A percentile compares a stretch with the other conserved stretches of the same genome.
phyloP scores from a whole-genome alignment of 2,888 invertebrate species.

The Apodemia hepburni region DNA sequence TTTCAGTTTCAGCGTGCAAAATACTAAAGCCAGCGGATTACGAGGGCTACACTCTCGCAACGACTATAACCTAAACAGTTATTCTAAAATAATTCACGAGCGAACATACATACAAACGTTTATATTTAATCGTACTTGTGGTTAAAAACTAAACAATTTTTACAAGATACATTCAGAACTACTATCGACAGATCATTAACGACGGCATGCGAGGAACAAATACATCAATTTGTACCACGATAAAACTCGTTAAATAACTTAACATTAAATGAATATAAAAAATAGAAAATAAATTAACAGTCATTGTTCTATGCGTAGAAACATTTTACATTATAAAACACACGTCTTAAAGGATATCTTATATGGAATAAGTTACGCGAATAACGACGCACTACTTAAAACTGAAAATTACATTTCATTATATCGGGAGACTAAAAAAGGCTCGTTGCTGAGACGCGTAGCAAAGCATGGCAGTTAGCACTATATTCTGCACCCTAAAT shows the following conservation, averaged over 20 bases:
- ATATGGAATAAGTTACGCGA: conserved; percentile 73
- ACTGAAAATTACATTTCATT: conserved; percentile 22
- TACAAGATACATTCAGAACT: conserved; percentile 27
- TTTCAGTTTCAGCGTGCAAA: conserved; percentile 67
- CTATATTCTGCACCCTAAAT: conserved; percentile 73
- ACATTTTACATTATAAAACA: conserved; percentile 65
- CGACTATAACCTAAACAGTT: conserved; percentile 48
- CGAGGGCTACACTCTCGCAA: conserved; percentile 53
- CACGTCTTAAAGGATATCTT: conserved; percentile 67
- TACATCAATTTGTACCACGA: conserved; percentile 48
- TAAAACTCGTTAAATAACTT: conserved; percentile 74
- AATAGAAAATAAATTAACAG: conserved; percentile 75
- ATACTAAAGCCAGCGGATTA: conserved; percentile 66
- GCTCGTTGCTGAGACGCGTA: conserved; percentile 67
- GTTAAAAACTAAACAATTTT: conserved; percentile 46
- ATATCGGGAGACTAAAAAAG: conserved; percentile 51
- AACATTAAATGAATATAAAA: conserved; percentile 54
- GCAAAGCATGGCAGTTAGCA: conserved; percentile 75
- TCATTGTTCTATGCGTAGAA: conserved; percentile 72
- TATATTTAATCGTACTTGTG: conserved; percentile 35
- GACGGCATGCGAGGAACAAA: conserved; percentile 31
- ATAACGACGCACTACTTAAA: conserved; percentile 60
- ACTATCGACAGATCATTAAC: conserved; percentile 61
- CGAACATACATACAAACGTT: conserved; percentile 46
- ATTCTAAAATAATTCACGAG: conserved; percentile 46